Percentiles rank a stretch among this genome's conserved stretches.
Conservation (phyloP, 2,888 invertebrate genomes). For the Phaonia tiefii region DNA sequence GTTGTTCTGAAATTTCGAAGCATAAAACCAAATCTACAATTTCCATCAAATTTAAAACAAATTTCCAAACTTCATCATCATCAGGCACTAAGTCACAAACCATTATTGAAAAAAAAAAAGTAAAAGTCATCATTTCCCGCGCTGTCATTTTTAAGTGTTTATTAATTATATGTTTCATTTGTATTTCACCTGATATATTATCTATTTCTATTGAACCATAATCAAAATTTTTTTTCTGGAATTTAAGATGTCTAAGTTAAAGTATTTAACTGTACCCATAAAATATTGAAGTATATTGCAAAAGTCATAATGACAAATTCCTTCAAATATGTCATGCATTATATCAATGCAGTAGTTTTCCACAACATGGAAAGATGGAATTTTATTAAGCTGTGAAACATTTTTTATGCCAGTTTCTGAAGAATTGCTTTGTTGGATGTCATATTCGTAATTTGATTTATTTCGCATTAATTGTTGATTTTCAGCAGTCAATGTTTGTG, state of each 20-base stretch:
- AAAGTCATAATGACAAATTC: constrained; percentile 13
- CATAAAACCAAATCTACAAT: constrained; percentile 53
- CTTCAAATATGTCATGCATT: constrained; percentile 27
- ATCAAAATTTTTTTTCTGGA: background rate
- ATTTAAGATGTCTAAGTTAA: background rate
- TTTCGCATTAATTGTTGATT: background rate
- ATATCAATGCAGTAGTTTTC: background rate
- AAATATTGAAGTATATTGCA: background rate
- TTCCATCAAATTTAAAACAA: constrained; percentile 50
- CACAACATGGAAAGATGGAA: constrained; percentile 3
- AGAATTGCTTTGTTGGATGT: background rate
- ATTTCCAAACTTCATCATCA: constrained; percentile 52
- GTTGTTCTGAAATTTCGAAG: constrained; percentile 39
- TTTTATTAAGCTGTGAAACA: background rate
- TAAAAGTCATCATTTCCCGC: constrained; percentile 19
- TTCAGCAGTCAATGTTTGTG: background rate
- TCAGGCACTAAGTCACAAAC: background rate
- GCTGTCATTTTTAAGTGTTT: background rate
- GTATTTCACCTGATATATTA: constrained; percentile 10
- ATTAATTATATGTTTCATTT: background rate
- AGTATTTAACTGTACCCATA: background rate
- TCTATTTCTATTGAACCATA: background rate
- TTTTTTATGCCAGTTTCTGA: background rate
- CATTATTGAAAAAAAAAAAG: constrained; percentile 23
- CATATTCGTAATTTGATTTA: background rate